Conservation (phyloP, 92 coral and sea anemone species). For the Diadumene lineata region DNA sequence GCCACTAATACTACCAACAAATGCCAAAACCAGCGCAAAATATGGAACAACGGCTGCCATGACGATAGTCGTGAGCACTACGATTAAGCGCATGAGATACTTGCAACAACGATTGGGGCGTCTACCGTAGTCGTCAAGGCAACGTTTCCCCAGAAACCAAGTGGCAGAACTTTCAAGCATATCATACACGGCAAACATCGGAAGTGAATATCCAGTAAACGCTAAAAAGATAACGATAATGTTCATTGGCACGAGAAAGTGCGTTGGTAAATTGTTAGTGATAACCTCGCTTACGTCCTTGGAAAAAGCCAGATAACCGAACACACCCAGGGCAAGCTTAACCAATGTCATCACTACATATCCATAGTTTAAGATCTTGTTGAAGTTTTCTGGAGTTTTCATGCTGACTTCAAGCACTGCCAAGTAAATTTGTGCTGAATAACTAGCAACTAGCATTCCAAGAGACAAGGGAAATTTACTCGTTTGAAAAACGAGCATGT, state of each 20-base stretch:
- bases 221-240: constrained; percentile 55
- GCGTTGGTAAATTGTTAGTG: constrained; percentile 63
- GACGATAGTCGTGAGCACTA: constrained; percentile 52
- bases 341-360: constrained; percentile 60
- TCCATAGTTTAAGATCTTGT: constrained; percentile 53
- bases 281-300: constrained; percentile 57
- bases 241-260: constrained; percentile 42
- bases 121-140: constrained; percentile 42
- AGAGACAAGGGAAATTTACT: constrained; percentile 60
- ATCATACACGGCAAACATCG: constrained; percentile 72
- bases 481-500: constrained; percentile 60
- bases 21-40: constrained; percentile 70
- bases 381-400: constrained; percentile 68
- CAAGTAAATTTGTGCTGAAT: constrained; percentile 69
- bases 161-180: constrained; percentile 67
- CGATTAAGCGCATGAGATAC: constrained; percentile 54
- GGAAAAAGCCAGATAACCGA: constrained; percentile 64
- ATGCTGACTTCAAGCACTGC: constrained; percentile 67
- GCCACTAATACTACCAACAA: constrained; percentile 74
- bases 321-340: constrained; percentile 56
- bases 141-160: constrained; percentile 38
- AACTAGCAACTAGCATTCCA: constrained; percentile 61
- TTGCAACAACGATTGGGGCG: constrained; percentile 49
- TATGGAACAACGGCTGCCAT: constrained; percentile 74
- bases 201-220: constrained; percentile 70